phyloP scores from a whole-genome alignment of 2,113 vertebrate species.

The Callipepla squamata region DNA sequence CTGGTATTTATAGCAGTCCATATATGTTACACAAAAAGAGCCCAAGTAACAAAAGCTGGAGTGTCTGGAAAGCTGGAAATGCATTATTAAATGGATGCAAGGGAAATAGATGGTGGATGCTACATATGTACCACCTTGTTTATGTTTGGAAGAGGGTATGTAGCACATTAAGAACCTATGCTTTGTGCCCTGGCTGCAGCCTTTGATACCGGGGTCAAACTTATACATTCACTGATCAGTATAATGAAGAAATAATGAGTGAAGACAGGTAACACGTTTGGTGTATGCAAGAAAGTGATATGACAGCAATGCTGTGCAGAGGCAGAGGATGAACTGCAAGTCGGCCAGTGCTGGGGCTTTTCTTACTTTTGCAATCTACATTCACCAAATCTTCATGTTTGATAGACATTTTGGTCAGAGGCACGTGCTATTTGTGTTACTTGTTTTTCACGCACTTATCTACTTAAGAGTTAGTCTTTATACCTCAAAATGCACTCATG shows the following conservation, averaged over 20 bases:
- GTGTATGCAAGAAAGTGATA: background rate
- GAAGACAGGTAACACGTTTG: background rate
- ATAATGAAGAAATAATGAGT: background rate
- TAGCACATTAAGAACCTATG: background rate
- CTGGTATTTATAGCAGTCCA: conserved; percentile 13
- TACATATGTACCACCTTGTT: rapidly evolving
- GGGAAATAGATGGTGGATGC: background rate
- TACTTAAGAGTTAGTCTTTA: background rate
- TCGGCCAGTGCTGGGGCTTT: background rate
- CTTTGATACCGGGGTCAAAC: background rate
- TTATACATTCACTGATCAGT: background rate
- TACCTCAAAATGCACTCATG: background rate
- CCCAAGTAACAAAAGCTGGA: background rate
- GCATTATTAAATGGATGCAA: background rate
- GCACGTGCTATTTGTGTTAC: background rate
- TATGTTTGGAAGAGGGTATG: background rate
- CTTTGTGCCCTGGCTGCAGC: background rate
- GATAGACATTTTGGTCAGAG: background rate
- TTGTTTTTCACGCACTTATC: background rate
- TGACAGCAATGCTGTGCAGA: background rate
- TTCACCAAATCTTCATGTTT: background rate
- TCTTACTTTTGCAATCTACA: background rate
- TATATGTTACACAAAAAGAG: background rate
- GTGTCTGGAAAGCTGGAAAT: background rate
- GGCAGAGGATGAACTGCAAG: background rate